Conservation (phyloP, 2,888 invertebrate species). For the Catotricha subobsoleta region DNA sequence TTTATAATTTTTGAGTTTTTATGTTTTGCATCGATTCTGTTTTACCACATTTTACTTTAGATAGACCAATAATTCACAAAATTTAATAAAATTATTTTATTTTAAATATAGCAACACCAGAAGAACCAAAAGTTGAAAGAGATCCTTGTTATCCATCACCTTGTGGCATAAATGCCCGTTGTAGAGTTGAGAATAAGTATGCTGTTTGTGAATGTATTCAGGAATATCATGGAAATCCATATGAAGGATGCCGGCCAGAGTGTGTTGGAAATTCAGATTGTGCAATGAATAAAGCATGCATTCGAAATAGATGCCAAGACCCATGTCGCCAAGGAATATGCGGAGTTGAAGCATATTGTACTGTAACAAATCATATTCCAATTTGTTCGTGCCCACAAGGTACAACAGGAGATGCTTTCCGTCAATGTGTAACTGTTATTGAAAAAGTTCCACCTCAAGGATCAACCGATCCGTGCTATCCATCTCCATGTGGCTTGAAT, state of each 20-base stretch:
- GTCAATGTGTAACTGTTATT: slow-evolving; percentile 25
- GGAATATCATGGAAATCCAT: slow-evolving; percentile 57
- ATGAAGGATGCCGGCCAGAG: slow-evolving; percentile 62
- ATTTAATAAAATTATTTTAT: slow-evolving; percentile 12
- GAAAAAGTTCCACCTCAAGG: slow-evolving; percentile 16
- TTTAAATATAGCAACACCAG: slow-evolving; percentile 9
- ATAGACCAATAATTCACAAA: not conserved
- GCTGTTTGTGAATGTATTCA: slow-evolving; percentile 40
- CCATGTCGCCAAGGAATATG: slow-evolving; percentile 70
- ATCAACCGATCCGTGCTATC: slow-evolving; percentile 38
- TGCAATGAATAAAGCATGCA: slow-evolving; percentile 62
- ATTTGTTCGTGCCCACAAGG: slow-evolving; percentile 44
- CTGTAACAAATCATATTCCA: slow-evolving; percentile 50
- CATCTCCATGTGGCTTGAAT: slow-evolving; percentile 62
- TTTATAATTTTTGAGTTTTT: too few species aligned
- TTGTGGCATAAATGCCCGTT: slow-evolving; percentile 51
- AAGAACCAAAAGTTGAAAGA: slow-evolving; percentile 20
- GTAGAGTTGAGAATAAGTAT: slow-evolving; percentile 36
- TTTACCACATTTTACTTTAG: too few species aligned
- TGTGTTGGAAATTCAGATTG: slow-evolving; percentile 78
- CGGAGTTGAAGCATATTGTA: slow-evolving; percentile 63
- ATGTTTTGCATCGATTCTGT: too few species aligned
- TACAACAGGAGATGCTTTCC: slow-evolving; percentile 45
- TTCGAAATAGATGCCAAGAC: slow-evolving; percentile 63
- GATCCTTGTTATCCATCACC: slow-evolving; percentile 55